Conservation (phyloP, 2,797 vertebrate species). For the Rhodeus uyekii region DNA sequence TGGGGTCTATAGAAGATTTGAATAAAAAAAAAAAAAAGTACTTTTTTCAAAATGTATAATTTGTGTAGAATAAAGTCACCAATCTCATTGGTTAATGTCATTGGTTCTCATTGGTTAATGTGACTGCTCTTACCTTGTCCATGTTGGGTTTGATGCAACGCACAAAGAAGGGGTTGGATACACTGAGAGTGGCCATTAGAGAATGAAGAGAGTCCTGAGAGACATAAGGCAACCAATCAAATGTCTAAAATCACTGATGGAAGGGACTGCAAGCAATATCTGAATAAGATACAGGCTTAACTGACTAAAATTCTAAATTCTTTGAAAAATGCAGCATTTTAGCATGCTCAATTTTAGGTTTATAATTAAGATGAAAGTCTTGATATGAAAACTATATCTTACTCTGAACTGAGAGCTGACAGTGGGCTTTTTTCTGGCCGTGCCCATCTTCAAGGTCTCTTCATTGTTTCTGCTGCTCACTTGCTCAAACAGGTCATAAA, state of each 20-base stretch:
- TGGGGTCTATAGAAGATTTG: conserved; percentile 76
- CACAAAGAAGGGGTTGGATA: conserved; percentile 93
- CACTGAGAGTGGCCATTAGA: conserved; percentile 89
- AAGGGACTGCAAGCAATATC: not conserved
- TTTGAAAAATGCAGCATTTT: not conserved
- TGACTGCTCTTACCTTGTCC: conserved; percentile 79
- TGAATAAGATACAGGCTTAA: not conserved
- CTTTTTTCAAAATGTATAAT: not conserved
- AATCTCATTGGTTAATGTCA: not conserved
- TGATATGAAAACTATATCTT: conserved; percentile 56
- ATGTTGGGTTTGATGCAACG: conserved; percentile 95
- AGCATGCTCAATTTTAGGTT: not conserved
- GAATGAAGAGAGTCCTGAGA: conserved; percentile 89
- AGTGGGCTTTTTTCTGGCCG: conserved; percentile 88
- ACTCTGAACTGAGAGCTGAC: conserved; percentile 97
- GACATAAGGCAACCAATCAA: conserved; percentile 28
- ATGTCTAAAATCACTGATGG: not conserved
- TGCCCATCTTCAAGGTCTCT: conserved; percentile 90
- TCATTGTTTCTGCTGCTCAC: conserved; percentile 88
- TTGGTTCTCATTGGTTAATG: not conserved
- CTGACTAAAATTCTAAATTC: not conserved
- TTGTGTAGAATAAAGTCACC: not conserved
- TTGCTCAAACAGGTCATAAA: conserved; percentile 93
- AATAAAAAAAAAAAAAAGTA: no score
- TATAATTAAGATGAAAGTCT: not conserved